Evolutionary conservation across 2,797 vertebrate genomes (phyloP).

Genomic region (Hylomyscus alleni): DNA sequence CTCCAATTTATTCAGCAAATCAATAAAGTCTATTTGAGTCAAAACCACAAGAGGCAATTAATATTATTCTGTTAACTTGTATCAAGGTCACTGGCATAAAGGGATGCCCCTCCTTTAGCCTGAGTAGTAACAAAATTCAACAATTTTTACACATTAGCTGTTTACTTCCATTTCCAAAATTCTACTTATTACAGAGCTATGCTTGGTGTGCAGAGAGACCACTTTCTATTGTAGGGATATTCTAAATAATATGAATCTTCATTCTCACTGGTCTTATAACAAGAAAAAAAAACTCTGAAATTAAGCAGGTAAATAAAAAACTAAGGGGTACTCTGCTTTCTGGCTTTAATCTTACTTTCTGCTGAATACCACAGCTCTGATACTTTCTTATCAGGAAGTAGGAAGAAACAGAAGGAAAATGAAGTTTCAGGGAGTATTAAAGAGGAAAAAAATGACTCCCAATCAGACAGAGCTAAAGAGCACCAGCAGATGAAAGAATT

Average conservation of each 20-base stretch:
- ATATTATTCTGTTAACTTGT: slow-evolving; percentile 66
- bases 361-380: background rate
- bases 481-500: background rate
- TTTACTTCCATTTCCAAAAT: slow-evolving; percentile 48
- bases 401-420: slow-evolving; percentile 15
- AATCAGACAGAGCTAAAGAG: background rate
- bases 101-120: slow-evolving; percentile 30
- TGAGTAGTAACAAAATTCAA: slow-evolving; percentile 20
- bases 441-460: background rate
- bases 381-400: background rate
- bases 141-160: slow-evolving; percentile 49
- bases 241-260: slow-evolving; percentile 61
- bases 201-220: background rate
- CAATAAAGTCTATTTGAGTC: slow-evolving; percentile 68
- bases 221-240: background rate
- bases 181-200: slow-evolving; percentile 6
- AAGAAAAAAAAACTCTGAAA: background rate
- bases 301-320: slow-evolving; percentile 4
- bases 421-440: background rate
- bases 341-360: background rate
- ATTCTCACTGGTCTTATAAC: background rate
- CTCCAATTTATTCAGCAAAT: slow-evolving; percentile 75
- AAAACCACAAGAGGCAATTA: slow-evolving; percentile 69
- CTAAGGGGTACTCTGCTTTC: background rate
- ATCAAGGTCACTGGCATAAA: slow-evolving; percentile 57